Conservation (phyloP, 2,797 vertebrate genomes). For the Leptoclinus maculatus region DNA sequence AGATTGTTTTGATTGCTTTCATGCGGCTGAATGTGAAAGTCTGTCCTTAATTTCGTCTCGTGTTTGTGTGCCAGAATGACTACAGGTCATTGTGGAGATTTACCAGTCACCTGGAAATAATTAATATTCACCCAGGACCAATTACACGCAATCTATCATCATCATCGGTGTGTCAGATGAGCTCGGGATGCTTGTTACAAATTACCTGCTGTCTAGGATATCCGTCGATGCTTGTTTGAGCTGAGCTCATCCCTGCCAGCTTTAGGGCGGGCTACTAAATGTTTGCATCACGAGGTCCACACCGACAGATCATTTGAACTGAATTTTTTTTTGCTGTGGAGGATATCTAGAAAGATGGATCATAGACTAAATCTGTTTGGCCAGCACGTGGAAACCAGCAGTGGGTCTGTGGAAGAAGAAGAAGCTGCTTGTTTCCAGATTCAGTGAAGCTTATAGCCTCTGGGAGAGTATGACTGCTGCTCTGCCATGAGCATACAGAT, state of each 20-base stretch:
- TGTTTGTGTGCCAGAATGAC: slow-evolving; percentile 39
- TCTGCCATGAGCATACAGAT: slow-evolving; percentile 77
- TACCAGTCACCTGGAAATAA: slow-evolving; percentile 71
- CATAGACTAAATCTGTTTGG: slow-evolving; percentile 58
- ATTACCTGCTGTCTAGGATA: slow-evolving; percentile 63
- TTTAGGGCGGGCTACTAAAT: slow-evolving; percentile 37
- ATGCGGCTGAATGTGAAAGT: slow-evolving; percentile 18
- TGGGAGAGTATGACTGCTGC: slow-evolving; percentile 73
- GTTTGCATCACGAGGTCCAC: slow-evolving; percentile 43
- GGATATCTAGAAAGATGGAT: slow-evolving; percentile 55
- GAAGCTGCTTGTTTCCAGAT: slow-evolving; percentile 80
- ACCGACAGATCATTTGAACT: slow-evolving; percentile 35
- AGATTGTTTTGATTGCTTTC: slow-evolving; percentile 26
- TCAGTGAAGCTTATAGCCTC: slow-evolving; percentile 80
- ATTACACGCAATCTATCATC: slow-evolving; percentile 72
- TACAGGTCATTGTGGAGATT: slow-evolving; percentile 47
- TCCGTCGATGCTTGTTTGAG: slow-evolving; percentile 51
- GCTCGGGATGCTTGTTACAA: slow-evolving; percentile 60
- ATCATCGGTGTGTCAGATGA: slow-evolving; percentile 67
- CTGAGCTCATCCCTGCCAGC: slow-evolving; percentile 22
- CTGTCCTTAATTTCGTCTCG: slow-evolving; percentile 18
- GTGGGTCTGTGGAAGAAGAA: slow-evolving; percentile 49
- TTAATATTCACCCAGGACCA: slow-evolving; percentile 67
- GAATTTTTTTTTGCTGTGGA: slow-evolving; percentile 18
- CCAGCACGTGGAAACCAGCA: slow-evolving; percentile 41